Evolutionary conservation across 2,797 vertebrate species (phyloP).

Genomic region (Acipenser ruthenus): DNA sequence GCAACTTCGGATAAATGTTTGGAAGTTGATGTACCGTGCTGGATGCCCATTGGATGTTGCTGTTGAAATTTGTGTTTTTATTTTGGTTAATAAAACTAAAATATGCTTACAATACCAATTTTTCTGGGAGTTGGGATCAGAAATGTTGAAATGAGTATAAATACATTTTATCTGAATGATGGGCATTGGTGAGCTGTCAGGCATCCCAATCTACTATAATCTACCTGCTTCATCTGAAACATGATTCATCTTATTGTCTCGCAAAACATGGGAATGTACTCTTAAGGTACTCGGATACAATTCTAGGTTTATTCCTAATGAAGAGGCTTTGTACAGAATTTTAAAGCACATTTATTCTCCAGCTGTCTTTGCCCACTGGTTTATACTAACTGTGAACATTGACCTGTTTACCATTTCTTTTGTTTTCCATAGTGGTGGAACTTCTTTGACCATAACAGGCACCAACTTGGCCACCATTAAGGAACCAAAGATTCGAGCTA

Average conservation of each 20-base stretch:
- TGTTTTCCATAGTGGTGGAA: slow-evolving; percentile 70
- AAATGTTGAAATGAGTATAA: neutral
- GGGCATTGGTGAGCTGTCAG: neutral
- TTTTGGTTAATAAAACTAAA: too few species aligned
- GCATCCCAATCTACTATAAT: neutral
- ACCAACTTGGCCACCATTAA: slow-evolving; percentile 88
- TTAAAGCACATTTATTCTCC: slow-evolving; percentile 6
- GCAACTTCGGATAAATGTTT: too few species aligned
- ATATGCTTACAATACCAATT: too few species aligned
- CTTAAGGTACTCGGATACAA: neutral
- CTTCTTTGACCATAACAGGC: slow-evolving; percentile 79
- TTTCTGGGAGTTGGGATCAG: too few species aligned
- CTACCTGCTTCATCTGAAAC: neutral
- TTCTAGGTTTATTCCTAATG: neutral
- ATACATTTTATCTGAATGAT: neutral
- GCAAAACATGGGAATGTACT: neutral
- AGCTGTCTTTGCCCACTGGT: slow-evolving; percentile 5
- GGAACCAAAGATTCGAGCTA: slow-evolving; percentile 87
- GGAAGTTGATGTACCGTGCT: too few species aligned
- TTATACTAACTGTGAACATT: neutral
- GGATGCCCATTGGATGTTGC: too few species aligned
- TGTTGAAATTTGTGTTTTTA: too few species aligned
- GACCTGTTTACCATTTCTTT: neutral
- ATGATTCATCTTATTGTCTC: neutral
- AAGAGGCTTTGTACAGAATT: neutral